Evolutionary conservation across 1,140 invertebrate genomes (phyloP), one percentile per base, ranked within the genome.

Genomic region (Bombus ignitus): DNA sequence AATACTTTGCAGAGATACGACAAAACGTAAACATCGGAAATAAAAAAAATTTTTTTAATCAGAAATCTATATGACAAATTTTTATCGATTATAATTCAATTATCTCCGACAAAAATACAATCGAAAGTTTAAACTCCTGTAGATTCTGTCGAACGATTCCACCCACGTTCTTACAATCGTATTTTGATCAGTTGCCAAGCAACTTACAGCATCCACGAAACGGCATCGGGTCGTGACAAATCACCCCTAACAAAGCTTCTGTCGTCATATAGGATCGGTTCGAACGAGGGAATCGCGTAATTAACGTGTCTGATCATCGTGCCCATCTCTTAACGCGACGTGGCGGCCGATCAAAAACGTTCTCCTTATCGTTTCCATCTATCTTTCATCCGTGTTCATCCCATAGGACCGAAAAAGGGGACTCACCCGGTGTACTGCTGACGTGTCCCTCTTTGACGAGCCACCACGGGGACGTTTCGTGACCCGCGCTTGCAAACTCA

Each of bases 291-390:
- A 72, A 70, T 79, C 79, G 37, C 77, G 66, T 89, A 91, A 91
- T 91, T 91, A 91, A 91, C 78, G 81, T 85, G 83, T 88, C 78
- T 53, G 88, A 91, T 91, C 90, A 91, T 83, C 59, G 83, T 62
- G 65, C 78, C 37, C 85, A 75, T 81, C 59, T 53, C 47, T 76
- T 91, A 90, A 92, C 87, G 77, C 87, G 88, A 92, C 6, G 74
- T 87, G 91, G 91, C 88, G 87, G 87, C 86, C 91, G 93, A 94
- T 94, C 91, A 92, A 91, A 94, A 94, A 91, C 88, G 86, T 89
- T 88, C 84, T 85, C 87, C 90, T 92, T 94, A 94, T 94, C 94
- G 83, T 85, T 65, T 76, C 88, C 91, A 94, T 94, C 91, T 91
- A 94, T 94, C 94, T 94, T 93, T 91, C 89, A 83, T 28, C 88